Evolutionary conservation across 1,140 invertebrate species (phyloP).

Genomic region (Philopotamus ludificatus): DNA sequence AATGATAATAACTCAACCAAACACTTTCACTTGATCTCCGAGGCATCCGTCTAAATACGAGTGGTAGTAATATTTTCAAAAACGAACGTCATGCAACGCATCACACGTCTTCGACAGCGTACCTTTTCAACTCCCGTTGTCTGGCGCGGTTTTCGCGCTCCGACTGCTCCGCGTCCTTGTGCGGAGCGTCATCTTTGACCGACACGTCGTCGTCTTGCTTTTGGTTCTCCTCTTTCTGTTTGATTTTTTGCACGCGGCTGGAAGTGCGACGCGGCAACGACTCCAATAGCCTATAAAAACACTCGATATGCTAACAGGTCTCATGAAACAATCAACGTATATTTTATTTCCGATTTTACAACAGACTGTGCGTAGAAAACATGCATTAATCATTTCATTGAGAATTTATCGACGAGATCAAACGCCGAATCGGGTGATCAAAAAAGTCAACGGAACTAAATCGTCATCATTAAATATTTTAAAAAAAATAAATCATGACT

Average conservation of each 20-base stretch:
- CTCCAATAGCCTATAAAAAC: conserved; percentile 55
- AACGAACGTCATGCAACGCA: too few species aligned
- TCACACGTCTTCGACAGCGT: too few species aligned
- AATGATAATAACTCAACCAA: too few species aligned
- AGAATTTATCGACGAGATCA: too few species aligned
- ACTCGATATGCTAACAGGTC: conserved; percentile 22
- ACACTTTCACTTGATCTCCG: too few species aligned
- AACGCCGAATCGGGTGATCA: too few species aligned
- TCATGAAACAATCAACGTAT: not conserved
- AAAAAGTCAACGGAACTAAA: too few species aligned
- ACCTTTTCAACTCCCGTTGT: conserved; percentile 48
- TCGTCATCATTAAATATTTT: too few species aligned
- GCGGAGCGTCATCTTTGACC: conserved; percentile 3
- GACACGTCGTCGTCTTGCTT: conserved; percentile 27
- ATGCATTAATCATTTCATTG: too few species aligned
- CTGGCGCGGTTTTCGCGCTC: conserved; percentile 49
- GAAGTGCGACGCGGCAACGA: conserved; percentile 59
- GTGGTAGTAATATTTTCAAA: too few species aligned
- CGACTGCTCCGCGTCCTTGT: conserved; percentile 39
- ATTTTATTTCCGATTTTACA: not conserved
- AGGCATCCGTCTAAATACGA: conserved; percentile 12
- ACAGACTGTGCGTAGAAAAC: too few species aligned
- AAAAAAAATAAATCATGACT: too few species aligned
- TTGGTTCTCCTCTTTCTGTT: conserved; percentile 52
- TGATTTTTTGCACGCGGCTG: conserved; percentile 56